These are phyloP conservation scores for Erannis defoliaria DNA, from an alignment of 2,888 invertebrate species.

Conservation along the genomic window DNA sequence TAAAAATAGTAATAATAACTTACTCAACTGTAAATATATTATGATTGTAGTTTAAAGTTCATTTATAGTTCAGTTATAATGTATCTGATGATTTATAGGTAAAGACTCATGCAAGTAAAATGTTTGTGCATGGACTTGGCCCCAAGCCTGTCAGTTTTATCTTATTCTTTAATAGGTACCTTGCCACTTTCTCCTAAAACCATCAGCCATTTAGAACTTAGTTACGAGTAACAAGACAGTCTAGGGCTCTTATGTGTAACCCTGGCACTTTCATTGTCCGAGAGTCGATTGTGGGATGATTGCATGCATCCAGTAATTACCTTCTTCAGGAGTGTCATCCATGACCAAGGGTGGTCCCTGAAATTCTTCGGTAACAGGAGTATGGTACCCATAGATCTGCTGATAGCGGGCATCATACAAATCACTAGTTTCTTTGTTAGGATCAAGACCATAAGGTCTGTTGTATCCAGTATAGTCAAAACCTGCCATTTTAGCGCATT, in stretches of 20 bases:
- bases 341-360: slow-evolving; percentile 82
- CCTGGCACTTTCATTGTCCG: background rate
- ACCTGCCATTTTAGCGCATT: slow-evolving; percentile 72
- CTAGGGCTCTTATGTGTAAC: too few species aligned
- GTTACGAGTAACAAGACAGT: too few species aligned
- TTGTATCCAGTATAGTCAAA: slow-evolving; percentile 79
- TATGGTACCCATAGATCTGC: slow-evolving; percentile 82
- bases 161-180: background rate
- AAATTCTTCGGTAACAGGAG: slow-evolving; percentile 80
- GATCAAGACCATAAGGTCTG: slow-evolving; percentile 78
- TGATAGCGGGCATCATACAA: slow-evolving; percentile 82
- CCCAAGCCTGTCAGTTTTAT: too few species aligned
- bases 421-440: slow-evolving; percentile 77
- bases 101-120: too few species aligned
- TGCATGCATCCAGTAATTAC: slow-evolving; percentile 52
- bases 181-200: background rate
- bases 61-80: too few species aligned
- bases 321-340: slow-evolving; percentile 79
- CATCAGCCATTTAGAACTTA: background rate
- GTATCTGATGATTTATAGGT: too few species aligned
- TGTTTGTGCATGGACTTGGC: too few species aligned
- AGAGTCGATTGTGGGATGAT: background rate
- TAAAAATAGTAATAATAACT: too few species aligned
- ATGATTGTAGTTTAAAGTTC: too few species aligned
- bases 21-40: too few species aligned